These are phyloP conservation scores for Encarsia formosa DNA, from an alignment of 2,888 invertebrate genomes.

Conservation along the genomic window DNA sequence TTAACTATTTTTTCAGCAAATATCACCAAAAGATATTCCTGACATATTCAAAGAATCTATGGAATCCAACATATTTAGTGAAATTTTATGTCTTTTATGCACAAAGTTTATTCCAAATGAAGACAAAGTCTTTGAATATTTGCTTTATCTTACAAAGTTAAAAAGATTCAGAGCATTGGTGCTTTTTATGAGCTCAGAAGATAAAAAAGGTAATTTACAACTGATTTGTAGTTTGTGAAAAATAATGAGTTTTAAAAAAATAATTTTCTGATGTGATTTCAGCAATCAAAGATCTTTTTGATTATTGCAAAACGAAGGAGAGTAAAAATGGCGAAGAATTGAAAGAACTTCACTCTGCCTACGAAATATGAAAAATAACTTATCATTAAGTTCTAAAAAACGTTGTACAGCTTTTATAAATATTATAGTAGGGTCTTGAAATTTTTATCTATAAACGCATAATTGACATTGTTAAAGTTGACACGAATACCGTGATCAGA, in stretches of 20 bases:
- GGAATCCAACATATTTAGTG: slow-evolving; percentile 62
- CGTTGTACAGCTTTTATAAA: too few species aligned
- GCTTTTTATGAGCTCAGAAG: slow-evolving; percentile 60
- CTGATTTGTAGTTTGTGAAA: slow-evolving; percentile 17
- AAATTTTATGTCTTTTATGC: slow-evolving; percentile 56
- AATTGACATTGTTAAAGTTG: too few species aligned
- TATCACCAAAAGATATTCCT: slow-evolving; percentile 58
- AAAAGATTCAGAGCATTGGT: slow-evolving; percentile 63
- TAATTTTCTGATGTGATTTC: slow-evolving; percentile 32
- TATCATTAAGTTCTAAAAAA: too few species aligned
- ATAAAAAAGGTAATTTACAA: slow-evolving; percentile 56
- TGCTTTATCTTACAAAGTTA: slow-evolving; percentile 57
- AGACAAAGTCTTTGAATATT: slow-evolving; percentile 53
- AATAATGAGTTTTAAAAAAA: background rate
- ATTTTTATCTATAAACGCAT: too few species aligned
- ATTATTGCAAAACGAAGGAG: slow-evolving; percentile 42
- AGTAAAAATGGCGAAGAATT: slow-evolving; percentile 41
- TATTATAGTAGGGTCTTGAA: too few species aligned
- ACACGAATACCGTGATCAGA: too few species aligned
- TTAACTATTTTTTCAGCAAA: slow-evolving; percentile 51
- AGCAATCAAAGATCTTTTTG: slow-evolving; percentile 49
- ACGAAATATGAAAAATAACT: slow-evolving; percentile 50
- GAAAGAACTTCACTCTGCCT: slow-evolving; percentile 42
- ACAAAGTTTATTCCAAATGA: slow-evolving; percentile 51
- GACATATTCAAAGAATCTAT: slow-evolving; percentile 65